Conservation (phyloP, 2,797 vertebrate genomes). For the Nannoperca australis region DNA sequence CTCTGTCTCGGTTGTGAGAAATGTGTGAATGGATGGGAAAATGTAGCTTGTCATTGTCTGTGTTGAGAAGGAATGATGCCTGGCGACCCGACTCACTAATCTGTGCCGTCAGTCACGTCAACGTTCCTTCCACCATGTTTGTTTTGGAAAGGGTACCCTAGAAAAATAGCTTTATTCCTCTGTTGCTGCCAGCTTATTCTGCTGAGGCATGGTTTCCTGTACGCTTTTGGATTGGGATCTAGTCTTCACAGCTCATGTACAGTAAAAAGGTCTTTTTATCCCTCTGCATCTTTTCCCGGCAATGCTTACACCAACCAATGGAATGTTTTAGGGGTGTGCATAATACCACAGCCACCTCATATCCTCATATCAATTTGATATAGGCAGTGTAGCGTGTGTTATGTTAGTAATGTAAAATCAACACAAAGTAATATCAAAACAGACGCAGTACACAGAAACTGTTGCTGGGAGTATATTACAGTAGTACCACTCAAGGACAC, state of each 20-base stretch:
- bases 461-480: slow-evolving; percentile 3
- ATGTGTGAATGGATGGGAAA: slow-evolving; percentile 71
- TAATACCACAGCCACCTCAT: background rate
- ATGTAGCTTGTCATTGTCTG: slow-evolving; percentile 57
- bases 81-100: slow-evolving; percentile 46
- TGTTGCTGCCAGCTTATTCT: slow-evolving; percentile 1
- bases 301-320: background rate
- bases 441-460: slow-evolving; percentile 8
- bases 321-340: slow-evolving; percentile 28
- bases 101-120: slow-evolving; percentile 70
- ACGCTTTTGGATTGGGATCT: background rate
- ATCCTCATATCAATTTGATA: background rate
- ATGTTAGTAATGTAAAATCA: slow-evolving; percentile 1
- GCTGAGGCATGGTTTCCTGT: slow-evolving; percentile 50
- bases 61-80: slow-evolving; percentile 44
- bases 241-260: slow-evolving; percentile 56
- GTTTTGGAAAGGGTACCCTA: slow-evolving; percentile 48
- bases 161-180: slow-evolving; percentile 23
- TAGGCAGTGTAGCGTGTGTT: background rate
- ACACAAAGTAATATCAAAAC: slow-evolving; percentile 13
- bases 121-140: slow-evolving; percentile 58
- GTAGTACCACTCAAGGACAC: background rate
- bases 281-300: slow-evolving; percentile 34
- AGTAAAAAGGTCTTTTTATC: slow-evolving; percentile 29
- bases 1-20: slow-evolving; percentile 44